Conservation (phyloP, 1,140 invertebrate species). For the Vanessa tameamea region DNA sequence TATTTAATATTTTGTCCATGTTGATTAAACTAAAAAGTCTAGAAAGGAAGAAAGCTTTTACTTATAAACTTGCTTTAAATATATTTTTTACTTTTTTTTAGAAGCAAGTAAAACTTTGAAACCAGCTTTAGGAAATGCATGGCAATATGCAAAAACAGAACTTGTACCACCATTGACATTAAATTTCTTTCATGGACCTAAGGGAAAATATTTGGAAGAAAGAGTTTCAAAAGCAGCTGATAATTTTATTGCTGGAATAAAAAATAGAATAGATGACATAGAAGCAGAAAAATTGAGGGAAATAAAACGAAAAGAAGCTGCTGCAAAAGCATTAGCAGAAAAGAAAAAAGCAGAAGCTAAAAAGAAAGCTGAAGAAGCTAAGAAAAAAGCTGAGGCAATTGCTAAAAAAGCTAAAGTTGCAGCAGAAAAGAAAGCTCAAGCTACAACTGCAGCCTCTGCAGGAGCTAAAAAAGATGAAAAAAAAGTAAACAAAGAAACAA, state of each 20-base stretch:
- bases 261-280: conserved; percentile 51
- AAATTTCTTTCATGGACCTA: conserved; percentile 52
- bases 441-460: conserved; percentile 14
- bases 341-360: conserved; percentile 52
- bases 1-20: not conserved
- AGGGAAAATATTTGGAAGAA: conserved; percentile 57
- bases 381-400: conserved; percentile 35
- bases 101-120: conserved; percentile 51
- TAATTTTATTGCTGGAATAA: conserved; percentile 46
- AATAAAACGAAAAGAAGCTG: conserved; percentile 51
- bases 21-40: not conserved
- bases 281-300: conserved; percentile 47
- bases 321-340: conserved; percentile 48
- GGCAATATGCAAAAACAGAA: conserved; percentile 71
- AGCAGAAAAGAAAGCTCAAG: conserved; percentile 35
- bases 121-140: conserved; percentile 49
- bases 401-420: conserved; percentile 33
- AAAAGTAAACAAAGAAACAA: conserved; percentile 18
- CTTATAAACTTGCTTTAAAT: conserved; percentile 1
- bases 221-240: conserved; percentile 41
- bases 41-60: not conserved
- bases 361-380: conserved; percentile 40
- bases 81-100: conserved; percentile 45
- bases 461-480: conserved; percentile 24
- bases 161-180: conserved; percentile 60